Conservation (phyloP, 2,113 vertebrate genomes). For the Sinocyclocheilus anophthalmus region DNA sequence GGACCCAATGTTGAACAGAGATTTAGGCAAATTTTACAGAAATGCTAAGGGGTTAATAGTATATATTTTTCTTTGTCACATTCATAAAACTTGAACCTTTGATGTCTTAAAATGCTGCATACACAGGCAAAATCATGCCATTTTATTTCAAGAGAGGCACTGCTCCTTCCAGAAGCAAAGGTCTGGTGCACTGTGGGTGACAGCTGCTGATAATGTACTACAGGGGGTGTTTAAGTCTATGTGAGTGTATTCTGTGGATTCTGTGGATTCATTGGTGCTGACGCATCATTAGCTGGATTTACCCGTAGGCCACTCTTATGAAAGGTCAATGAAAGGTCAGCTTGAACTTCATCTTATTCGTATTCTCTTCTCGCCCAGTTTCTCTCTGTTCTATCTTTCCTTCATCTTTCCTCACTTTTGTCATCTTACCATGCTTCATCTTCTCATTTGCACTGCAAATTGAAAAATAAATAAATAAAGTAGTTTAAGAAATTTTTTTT, state of each 20-base stretch:
- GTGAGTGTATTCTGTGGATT: neutral
- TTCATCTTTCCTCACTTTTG: neutral
- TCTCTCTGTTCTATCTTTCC: neutral
- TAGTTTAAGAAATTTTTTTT: neutral
- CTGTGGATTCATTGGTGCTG: conserved; percentile 1
- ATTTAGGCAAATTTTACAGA: too few species aligned
- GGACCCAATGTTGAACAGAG: too few species aligned
- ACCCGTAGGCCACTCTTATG: neutral
- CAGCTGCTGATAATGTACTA: neutral
- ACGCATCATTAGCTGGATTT: conserved; percentile 24
- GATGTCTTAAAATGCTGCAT: neutral
- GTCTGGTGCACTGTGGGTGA: neutral
- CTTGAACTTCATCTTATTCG: conserved; percentile 30
- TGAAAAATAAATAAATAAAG: neutral
- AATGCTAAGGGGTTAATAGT: too few species aligned
- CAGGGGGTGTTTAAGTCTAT: neutral
- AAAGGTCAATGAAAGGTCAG: conserved; percentile 36
- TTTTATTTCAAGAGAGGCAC: neutral
- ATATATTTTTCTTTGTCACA: neutral
- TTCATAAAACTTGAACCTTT: neutral
- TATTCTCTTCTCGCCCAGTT: neutral
- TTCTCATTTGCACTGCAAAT: neutral
- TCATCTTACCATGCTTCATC: neutral
- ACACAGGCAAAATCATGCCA: neutral
- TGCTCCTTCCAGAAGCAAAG: neutral